These are phyloP conservation scores for Sebastiscus tertius DNA, from an alignment of 2,797 vertebrate species.

Conservation along the genomic window DNA sequence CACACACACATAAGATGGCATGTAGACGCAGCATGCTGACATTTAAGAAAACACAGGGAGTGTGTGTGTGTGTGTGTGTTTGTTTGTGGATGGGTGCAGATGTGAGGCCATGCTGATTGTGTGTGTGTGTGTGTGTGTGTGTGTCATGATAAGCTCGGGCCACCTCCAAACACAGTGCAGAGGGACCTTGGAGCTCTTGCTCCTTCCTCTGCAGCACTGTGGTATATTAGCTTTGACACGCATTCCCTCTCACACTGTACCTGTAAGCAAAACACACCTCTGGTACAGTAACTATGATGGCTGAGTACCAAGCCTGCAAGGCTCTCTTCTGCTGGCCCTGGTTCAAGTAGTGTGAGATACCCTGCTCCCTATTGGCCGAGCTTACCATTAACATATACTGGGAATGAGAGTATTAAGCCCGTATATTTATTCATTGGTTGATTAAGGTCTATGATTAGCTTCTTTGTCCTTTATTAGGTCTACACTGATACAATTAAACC, in stretches of 20 bases:
- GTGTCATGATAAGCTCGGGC: conserved; percentile 20
- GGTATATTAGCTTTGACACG: conserved; percentile 52
- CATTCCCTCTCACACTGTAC: conserved; percentile 36
- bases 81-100: conserved; percentile 29
- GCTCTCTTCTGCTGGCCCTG: conserved; percentile 35
- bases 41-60: conserved; percentile 43
- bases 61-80: conserved; percentile 16
- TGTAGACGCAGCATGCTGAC: conserved; percentile 46
- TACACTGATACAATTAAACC: not conserved
- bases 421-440: conserved; percentile 8
- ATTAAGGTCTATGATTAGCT: not conserved
- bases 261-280: conserved; percentile 54
- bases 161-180: conserved; percentile 23
- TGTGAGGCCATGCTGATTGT: conserved; percentile 17
- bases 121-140: conserved; percentile 21
- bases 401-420: not conserved
- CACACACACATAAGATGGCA: conserved; percentile 19
- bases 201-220: conserved; percentile 30
- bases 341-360: conserved; percentile 42
- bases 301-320: conserved; percentile 49
- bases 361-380: conserved; percentile 1
- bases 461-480: not conserved
- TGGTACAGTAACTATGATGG: conserved; percentile 50
- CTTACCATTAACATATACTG: conserved; percentile 5
- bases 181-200: conserved; percentile 21